Evolutionary conservation across 1,140 invertebrate genomes (phyloP).

Genomic region (Leucophenga varia): DNA sequence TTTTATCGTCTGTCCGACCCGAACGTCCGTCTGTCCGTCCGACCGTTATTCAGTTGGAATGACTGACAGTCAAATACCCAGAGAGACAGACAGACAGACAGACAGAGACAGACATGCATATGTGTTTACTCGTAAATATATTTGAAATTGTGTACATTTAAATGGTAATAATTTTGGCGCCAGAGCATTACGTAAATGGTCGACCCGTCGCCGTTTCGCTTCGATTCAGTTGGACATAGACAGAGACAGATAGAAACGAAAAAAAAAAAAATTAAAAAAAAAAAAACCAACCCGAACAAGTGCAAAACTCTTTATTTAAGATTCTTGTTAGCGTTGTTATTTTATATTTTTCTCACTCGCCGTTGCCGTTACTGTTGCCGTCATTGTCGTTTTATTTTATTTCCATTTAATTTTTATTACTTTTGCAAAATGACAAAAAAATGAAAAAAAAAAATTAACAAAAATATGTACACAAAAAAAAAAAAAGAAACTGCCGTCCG

Average conservation of each 20-base stretch:
- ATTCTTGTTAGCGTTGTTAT: conserved; percentile 17
- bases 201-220: conserved; percentile 17
- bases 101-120: conserved; percentile 11
- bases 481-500: no score
- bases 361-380: conserved; percentile 7
- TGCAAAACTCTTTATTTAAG: conserved; percentile 26
- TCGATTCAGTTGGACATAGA: conserved; percentile 6
- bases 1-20: no score
- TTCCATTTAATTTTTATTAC: no score
- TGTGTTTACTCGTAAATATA: conserved; percentile 20
- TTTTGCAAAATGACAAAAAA: no score
- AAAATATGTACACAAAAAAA: no score
- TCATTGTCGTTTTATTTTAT: no score
- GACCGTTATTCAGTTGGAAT: no score
- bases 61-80: neutral
- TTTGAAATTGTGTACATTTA: conserved; percentile 23
- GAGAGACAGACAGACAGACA: neutral
- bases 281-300: conserved; percentile 19
- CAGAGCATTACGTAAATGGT: conserved; percentile 40
- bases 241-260: no score
- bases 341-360: conserved; percentile 8
- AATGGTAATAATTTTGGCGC: conserved; percentile 47
- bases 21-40: no score
- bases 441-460: no score
- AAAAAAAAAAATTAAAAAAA: no score